Evolutionary conservation across 1,140 invertebrate species (phyloP).

Genomic region (Caenorhabditis remanei): DNA sequence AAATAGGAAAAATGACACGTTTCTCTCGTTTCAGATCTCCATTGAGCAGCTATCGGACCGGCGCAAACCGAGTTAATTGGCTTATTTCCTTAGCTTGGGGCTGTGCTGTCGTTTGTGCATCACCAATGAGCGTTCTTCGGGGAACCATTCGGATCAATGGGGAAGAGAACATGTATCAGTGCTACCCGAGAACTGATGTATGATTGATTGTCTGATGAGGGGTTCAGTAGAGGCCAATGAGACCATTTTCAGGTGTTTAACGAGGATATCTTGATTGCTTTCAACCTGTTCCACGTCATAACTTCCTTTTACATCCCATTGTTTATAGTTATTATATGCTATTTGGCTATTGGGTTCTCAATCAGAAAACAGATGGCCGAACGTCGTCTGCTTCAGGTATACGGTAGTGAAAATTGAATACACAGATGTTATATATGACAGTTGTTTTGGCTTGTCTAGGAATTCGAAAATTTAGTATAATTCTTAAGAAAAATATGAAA

Average conservation of each 20-base stretch:
- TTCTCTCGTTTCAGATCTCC: slow-evolving; percentile 64
- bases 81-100: slow-evolving; percentile 64
- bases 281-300: slow-evolving; percentile 73
- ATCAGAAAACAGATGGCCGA: slow-evolving; percentile 70
- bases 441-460: too few relatives aligned
- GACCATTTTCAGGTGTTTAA: slow-evolving; percentile 40
- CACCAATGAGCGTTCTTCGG: slow-evolving; percentile 64
- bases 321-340: slow-evolving; percentile 70
- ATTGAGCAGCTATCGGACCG: slow-evolving; percentile 66
- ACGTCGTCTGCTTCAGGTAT: slow-evolving; percentile 46
- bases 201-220: not conserved
- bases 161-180: slow-evolving; percentile 62
- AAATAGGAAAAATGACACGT: slow-evolving; percentile 54
- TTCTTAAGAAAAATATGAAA: too few relatives aligned
- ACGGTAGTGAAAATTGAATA: not conserved
- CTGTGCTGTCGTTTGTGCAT: slow-evolving; percentile 61
- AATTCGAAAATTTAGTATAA: too few relatives aligned
- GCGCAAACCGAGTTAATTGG: slow-evolving; percentile 65
- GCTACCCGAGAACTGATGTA: slow-evolving; percentile 64
- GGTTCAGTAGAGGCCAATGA: not conserved
- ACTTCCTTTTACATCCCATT: slow-evolving; percentile 73
- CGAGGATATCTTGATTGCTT: slow-evolving; percentile 61
- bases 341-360: slow-evolving; percentile 70
- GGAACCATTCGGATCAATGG: slow-evolving; percentile 66
- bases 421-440: too few relatives aligned